Base-by-base conservation (phyloP, 2,888 invertebrate species). In the Frankliniella fusca region DNA sequence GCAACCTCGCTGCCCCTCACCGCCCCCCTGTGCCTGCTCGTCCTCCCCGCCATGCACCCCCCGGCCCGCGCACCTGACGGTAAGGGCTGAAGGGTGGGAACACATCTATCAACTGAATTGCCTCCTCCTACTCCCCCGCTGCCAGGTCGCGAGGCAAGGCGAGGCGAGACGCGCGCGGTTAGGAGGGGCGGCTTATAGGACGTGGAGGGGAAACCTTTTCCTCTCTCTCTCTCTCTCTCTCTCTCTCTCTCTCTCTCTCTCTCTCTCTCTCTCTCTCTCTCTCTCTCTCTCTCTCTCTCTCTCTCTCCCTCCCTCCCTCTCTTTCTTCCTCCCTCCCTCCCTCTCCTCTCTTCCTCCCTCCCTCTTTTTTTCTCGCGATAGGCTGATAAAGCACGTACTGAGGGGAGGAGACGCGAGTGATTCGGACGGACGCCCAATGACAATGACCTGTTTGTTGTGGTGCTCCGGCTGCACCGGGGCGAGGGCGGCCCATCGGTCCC, bases 101-200 rank as follows among this genome's bases (percentile, higher is more conserved):
- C 70, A 12, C 70, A 76, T 76, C 70, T 76, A 76, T 76, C 70
- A 76, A 27, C 70, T 23, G 70, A 76, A 76, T 27, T 76, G 70
- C 70, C 70, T 76, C 81, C 28, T 76, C 76, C 76, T 48, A 48
- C 23, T 38, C 23, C 50, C 28, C 38, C 65, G 5, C 65, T 20
- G 23, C 65, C 28, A 38, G 38, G 38, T 38, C 38, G 38, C 38
- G 38, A 38, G 38, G 38, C 38, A 5, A 38, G 38, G 5, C 38
- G n/a, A n/a, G n/a, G n/a, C n/a, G n/a, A n/a, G n/a, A n/a, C n/a
- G n/a, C n/a, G 38, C 38, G 38, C 38, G 38, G 38, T 38, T 38
- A 38, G 3, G 38, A 38, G 38, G 38, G 38, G 38, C 38, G 38
- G 38, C 5, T 38, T 38, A 38, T 3, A 38, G 38, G 38, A 38